These are phyloP conservation scores for Mohoua ochrocephala DNA, from an alignment of 2,113 vertebrate species.

Conservation along the genomic window DNA sequence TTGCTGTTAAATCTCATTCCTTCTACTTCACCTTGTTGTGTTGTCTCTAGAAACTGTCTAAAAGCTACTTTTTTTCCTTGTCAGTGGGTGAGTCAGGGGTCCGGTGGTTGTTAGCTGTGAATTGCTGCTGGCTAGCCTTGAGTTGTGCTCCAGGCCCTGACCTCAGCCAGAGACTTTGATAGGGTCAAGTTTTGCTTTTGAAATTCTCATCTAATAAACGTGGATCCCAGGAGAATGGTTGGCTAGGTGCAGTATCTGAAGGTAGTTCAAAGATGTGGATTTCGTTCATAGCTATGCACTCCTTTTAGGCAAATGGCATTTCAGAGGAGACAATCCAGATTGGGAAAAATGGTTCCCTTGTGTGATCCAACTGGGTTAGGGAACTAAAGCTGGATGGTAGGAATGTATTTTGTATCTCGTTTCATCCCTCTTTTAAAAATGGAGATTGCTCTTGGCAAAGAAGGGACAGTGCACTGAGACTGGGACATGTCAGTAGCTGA, in stretches of 20 bases:
- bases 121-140: neutral
- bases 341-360: neutral
- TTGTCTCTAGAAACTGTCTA: neutral
- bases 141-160: neutral
- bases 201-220: neutral
- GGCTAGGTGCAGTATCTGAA: neutral
- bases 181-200: neutral
- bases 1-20: neutral
- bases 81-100: neutral
- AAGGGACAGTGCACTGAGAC: neutral
- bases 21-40: neutral
- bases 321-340: neutral
- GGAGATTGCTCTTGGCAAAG: neutral
- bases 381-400: neutral
- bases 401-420: neutral
- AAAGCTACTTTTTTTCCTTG: neutral
- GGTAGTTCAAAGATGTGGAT: neutral
- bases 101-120: neutral
- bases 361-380: neutral
- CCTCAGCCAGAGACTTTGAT: neutral
- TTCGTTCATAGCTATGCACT: neutral
- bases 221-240: neutral
- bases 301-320: neutral
- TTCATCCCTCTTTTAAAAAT: neutral
- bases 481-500: neutral